Evolutionary conservation across 2,113 vertebrate species (phyloP).

Genomic region (Trinectes maculatus): DNA sequence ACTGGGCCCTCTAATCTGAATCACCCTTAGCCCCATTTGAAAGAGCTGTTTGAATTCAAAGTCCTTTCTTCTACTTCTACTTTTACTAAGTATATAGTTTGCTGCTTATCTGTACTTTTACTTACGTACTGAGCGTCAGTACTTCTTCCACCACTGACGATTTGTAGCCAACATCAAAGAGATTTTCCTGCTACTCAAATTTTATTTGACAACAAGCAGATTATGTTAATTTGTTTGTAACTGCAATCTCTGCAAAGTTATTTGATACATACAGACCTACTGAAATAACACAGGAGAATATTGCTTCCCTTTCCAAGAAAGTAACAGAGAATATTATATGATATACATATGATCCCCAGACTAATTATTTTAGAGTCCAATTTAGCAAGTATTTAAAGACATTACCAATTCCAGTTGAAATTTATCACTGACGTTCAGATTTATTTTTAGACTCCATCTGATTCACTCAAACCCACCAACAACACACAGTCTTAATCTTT

Average conservation of each 20-base stretch:
- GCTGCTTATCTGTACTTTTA: too few species aligned
- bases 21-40: too few species aligned
- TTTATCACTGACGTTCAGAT: slow-evolving; percentile 68
- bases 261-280: neutral
- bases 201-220: neutral
- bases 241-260: neutral
- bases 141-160: too few species aligned
- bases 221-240: neutral
- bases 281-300: neutral
- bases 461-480: slow-evolving; percentile 45
- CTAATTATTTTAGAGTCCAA: slow-evolving; percentile 55
- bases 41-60: too few species aligned
- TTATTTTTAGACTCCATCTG: slow-evolving; percentile 67
- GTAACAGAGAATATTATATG: slow-evolving; percentile 33
- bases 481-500: slow-evolving; percentile 34
- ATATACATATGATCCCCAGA: slow-evolving; percentile 16
- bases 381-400: slow-evolving; percentile 60
- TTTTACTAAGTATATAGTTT: too few species aligned
- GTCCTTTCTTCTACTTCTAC: too few species aligned
- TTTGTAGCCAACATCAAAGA: neutral
- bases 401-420: slow-evolving; percentile 53
- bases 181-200: neutral
- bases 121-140: too few species aligned
- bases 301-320: neutral
- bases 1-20: too few species aligned